Conservation (phyloP, 2,113 vertebrate genomes). For the Antigone vipio region DNA sequence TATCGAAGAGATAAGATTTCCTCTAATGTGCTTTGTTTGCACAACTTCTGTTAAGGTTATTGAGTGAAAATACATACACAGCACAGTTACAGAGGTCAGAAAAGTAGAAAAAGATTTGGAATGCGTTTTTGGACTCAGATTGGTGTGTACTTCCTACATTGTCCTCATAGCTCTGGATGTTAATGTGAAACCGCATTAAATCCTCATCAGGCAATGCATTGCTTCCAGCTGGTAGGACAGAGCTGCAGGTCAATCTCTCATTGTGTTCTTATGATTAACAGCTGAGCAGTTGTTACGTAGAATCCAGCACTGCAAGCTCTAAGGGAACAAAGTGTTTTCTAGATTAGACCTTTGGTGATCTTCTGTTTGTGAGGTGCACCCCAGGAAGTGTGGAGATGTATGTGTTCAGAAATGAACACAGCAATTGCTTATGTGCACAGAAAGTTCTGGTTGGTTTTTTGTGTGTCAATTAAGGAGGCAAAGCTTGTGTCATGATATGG, state of each 20-base stretch:
- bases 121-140: not conserved
- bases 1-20: not conserved
- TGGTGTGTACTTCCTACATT: not conserved
- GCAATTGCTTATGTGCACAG: not conserved
- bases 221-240: not conserved
- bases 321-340: not conserved
- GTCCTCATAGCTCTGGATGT: not conserved
- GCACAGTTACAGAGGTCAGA: not conserved
- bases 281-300: rapidly evolving
- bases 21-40: not conserved
- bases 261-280: not conserved
- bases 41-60: not conserved
- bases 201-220: not conserved
- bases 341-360: not conserved
- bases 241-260: not conserved
- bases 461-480: not conserved
- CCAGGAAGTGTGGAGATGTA: rapidly evolving
- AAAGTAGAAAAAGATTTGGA: not conserved
- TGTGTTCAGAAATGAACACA: not conserved
- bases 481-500: not conserved
- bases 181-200: not conserved
- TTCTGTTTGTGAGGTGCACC: not conserved
- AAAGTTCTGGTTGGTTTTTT: not conserved
- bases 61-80: not conserved
- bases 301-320: not conserved